Evolutionary conservation across 2,113 vertebrate genomes (phyloP).

Genomic region (Ctenodactylus gundi): DNA sequence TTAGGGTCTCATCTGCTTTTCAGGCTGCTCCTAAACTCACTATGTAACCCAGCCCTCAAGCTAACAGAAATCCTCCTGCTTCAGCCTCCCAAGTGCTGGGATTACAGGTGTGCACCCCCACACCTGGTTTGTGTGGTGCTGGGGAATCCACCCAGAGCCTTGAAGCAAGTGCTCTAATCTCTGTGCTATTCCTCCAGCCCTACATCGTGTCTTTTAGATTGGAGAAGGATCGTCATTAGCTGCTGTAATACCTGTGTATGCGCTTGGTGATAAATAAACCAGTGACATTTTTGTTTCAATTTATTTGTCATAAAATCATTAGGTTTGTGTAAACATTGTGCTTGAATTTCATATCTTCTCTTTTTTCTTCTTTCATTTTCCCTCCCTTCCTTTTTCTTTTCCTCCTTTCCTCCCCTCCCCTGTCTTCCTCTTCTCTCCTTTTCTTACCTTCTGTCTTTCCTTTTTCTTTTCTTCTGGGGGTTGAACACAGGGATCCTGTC

Average conservation of each 20-base stretch:
- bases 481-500: no score
- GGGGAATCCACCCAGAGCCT: no score
- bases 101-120: no score
- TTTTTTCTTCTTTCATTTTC: neutral
- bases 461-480: neutral
- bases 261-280: neutral
- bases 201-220: neutral
- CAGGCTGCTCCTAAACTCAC: no score
- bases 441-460: no score
- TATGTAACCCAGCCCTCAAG: no score
- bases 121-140: no score
- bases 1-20: no score
- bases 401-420: neutral
- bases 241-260: neutral
- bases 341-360: neutral
- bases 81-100: no score
- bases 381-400: neutral
- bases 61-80: no score
- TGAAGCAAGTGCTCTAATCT: no score
- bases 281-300: conserved; percentile 9
- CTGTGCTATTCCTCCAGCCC: no score
- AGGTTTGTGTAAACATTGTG: neutral
- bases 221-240: neutral
- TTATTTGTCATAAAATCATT: neutral
- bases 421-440: neutral